Base-by-base conservation (phyloP, 2,797 vertebrate species). In the Amblyopsis hoosieri region DNA sequence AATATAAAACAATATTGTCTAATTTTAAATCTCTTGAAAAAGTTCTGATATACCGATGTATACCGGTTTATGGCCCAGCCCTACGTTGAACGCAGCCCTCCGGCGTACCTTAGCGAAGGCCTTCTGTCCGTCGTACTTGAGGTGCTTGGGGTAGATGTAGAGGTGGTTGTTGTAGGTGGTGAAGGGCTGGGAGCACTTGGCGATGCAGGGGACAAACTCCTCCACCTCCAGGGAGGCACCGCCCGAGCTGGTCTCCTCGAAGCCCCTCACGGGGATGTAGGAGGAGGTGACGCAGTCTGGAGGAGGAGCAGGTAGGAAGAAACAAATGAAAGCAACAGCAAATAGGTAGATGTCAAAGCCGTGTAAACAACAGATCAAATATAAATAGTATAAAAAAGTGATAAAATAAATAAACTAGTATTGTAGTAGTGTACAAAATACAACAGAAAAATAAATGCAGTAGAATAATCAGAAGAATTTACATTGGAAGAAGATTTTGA, bases 131-230 rank as follows among this genome's bases (percentile, higher is more conserved):
- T 99, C 97, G 0, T 96, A 99, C 84, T 98, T 99, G 80, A 99
- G 94, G 85, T 94, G 90, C 64, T 94, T 97, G 0, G 95, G 97
- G 82, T 98, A 98, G 68, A 99, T 94, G 5, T 98, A 99, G 64
- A 98, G 95, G 81, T 99, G 97, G 83, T 98, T 98, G 81, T 95
- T 98, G 83, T 98, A 99, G 88, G 94, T 92, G 50, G 96, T 97
- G 75, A 96, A 98, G 13, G 97, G 97, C 57, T 99, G 97, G 31
- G 96, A 97, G 65, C 95, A 95, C 85, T 93, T 98, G 12, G 97
- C 95, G 66, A 96, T 96, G 81, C 92, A 96, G 19, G 96, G 97
- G 45, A 98, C 95, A 85, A 99, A 98, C 79, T 99, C 97, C 74
- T 99, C 97, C 63, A 98, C 91, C 86, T 99, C 97, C 78, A 98